Evolutionary conservation across 2,113 vertebrate species (phyloP), one percentile per base, ranked within the genome.

Genomic region (Rhabdornis inornatus): DNA sequence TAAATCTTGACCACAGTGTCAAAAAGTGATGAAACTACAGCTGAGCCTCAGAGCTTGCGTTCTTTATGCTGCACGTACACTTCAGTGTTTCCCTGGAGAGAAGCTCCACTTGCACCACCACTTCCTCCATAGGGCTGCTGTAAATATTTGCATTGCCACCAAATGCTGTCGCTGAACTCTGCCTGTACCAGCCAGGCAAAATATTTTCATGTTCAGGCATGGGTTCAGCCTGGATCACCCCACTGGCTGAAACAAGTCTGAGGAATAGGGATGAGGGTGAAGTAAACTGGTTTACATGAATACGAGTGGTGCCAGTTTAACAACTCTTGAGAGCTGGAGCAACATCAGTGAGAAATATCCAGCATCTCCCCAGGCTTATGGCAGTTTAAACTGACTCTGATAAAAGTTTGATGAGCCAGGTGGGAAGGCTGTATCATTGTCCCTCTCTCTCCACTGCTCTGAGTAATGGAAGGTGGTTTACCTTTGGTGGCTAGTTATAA

Each of bases 21-120:
- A 77, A 64, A 87, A 72, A 4, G 2, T 1, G 5, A 12, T 49
- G 56, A 35, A 83, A 57, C 21, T 42, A n/a, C 14, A 60, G 21
- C 19, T 50, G 33, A 87, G 11, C 44, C 39, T 20, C 72, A 45
- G 50, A 78, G 31, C 37, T 69, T 12, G 40, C 11, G 27, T 9
- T 65, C 30, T 72, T 56, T 27, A 13, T 52, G 33, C 20, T 3
- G 1, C 1, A 1, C 2, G 2, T 37, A 37, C 18, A 11, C 40
- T 45, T 61, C 0, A 1, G 20, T 0, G 0, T 50, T 81, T 72
- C 23, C 6, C 30, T 13, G 0, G 0, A 59, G 25, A 69, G 50
- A 69, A 28, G 55, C 55, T 78, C 6, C 3, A 6, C 33, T 31
- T 1, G 3, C 1, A 10, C 17, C 65, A 21, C 45, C 75, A 45